Conservation (phyloP, 1,140 invertebrate species). For the Camponotus pennsylvanicus region DNA sequence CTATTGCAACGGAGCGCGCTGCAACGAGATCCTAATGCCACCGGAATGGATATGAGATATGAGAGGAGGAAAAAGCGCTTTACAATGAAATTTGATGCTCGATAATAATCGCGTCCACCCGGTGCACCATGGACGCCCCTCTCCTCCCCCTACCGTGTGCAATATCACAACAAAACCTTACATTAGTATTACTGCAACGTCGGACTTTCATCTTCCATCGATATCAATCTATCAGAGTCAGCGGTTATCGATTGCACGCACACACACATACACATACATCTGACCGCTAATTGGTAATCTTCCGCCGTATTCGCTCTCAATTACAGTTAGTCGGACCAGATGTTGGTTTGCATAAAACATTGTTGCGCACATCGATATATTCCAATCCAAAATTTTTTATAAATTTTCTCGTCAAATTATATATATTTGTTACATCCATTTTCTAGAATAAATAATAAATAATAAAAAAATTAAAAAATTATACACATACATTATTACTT, state of each 20-base stretch:
- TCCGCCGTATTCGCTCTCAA: conserved; percentile 30
- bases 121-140: neutral
- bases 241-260: conserved; percentile 34
- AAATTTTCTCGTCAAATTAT: neutral
- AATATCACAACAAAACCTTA: conserved; percentile 38
- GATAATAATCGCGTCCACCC: conserved; percentile 37
- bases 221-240: conserved; percentile 21
- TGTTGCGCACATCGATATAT: neutral
- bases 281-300: conserved; percentile 49
- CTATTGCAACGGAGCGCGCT: neutral
- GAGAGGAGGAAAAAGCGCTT: conserved; percentile 48
- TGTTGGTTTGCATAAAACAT: conserved; percentile 2
- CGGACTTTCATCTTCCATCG: conserved; percentile 13
- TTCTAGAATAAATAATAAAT: neutral
- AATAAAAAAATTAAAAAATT: neutral
- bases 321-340: conserved; percentile 11
- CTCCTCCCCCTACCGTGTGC: neutral
- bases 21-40: conserved; percentile 36
- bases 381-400: neutral
- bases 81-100: conserved; percentile 46
- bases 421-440: neutral
- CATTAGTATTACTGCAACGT: conserved; percentile 9
- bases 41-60: neutral
- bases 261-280: neutral
- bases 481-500: no score